phyloP scores from a whole-genome alignment of 2,888 invertebrate species.

The Rhamnusium bicolor region DNA sequence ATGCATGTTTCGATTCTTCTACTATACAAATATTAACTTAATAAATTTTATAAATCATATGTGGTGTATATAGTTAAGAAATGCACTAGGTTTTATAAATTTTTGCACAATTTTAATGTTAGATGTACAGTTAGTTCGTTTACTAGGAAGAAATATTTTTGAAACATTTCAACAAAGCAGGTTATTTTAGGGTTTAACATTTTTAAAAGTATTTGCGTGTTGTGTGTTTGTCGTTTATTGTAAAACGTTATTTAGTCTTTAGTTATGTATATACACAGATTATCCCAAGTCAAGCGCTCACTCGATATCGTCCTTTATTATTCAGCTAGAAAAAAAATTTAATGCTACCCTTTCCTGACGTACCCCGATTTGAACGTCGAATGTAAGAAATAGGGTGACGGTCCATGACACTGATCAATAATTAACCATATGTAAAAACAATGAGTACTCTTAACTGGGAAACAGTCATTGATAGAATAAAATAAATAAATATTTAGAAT shows the following conservation, averaged over 20 bases:
- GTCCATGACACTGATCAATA: too few relatives aligned
- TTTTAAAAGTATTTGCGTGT: neutral
- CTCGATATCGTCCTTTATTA: too few relatives aligned
- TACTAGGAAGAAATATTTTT: neutral
- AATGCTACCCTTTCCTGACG: too few relatives aligned
- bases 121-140: neutral
- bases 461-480: too few relatives aligned
- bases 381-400: too few relatives aligned
- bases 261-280: neutral
- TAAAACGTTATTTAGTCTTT: neutral
- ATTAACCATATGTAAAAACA: too few relatives aligned
- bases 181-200: neutral
- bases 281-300: too few relatives aligned
- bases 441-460: too few relatives aligned
- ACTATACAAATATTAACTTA: neutral
- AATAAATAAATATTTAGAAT: too few relatives aligned
- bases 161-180: neutral
- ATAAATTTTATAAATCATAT: constrained; percentile 8
- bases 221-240: neutral
- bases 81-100: constrained; percentile 43
- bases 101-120: constrained; percentile 41
- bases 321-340: too few relatives aligned
- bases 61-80: constrained; percentile 19
- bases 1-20: constrained; percentile 5
- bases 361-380: too few relatives aligned